Evolutionary conservation across 2,113 vertebrate species (phyloP).

Genomic region (Grantiella picta): DNA sequence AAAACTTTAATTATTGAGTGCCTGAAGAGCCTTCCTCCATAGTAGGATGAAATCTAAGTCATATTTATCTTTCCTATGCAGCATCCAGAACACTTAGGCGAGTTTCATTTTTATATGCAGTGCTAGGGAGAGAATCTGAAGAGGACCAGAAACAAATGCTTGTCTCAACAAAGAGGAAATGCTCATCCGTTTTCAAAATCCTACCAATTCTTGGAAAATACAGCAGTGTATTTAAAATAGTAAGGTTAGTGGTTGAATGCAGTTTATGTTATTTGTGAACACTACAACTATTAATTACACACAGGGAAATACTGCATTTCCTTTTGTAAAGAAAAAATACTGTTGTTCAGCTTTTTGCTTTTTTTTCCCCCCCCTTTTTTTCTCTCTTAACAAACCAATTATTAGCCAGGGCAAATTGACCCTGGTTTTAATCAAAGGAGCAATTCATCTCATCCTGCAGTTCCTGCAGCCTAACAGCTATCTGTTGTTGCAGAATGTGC

Average conservation of each 20-base stretch:
- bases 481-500: background rate
- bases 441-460: slow-evolving; percentile 3
- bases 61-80: background rate
- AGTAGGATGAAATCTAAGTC: background rate
- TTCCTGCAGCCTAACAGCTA: background rate
- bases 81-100: background rate
- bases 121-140: background rate
- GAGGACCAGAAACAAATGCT: background rate
- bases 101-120: background rate
- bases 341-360: background rate
- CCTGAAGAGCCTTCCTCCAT: background rate
- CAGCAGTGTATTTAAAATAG: background rate
- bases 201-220: background rate
- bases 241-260: background rate
- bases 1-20: background rate
- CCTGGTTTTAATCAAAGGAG: slow-evolving; percentile 36
- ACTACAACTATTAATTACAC: background rate
- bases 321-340: background rate
- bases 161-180: background rate
- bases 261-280: background rate
- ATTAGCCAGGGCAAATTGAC: background rate
- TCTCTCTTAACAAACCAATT: background rate
- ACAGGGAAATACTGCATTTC: background rate
- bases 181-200: background rate
- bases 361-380: background rate